Evolutionary conservation across 2,797 vertebrate genomes (phyloP).

Genomic region (Poeciliopsis gracilis): DNA sequence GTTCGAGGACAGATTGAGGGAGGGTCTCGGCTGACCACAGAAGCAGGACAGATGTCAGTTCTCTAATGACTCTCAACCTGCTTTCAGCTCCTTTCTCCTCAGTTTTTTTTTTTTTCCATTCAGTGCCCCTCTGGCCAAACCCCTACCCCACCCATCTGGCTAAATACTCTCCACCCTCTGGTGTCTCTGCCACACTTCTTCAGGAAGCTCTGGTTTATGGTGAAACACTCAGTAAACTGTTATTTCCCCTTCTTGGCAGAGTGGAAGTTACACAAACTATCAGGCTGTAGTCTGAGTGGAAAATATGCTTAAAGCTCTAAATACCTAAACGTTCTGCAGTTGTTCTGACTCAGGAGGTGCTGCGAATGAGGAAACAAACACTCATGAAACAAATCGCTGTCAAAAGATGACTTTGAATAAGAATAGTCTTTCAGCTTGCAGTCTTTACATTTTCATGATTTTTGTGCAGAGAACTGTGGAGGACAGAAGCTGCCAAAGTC

Average conservation of each 20-base stretch:
- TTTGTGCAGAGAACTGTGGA: not conserved
- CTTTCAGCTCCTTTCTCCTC: constrained; percentile 38
- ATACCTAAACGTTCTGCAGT: not conserved
- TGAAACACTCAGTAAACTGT: constrained; percentile 33
- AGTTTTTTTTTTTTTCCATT: constrained; percentile 3
- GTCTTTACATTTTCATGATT: not conserved
- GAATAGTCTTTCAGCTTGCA: not conserved
- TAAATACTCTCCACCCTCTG: constrained; percentile 27
- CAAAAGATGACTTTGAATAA: not conserved
- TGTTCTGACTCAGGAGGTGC: not conserved
- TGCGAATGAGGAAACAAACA: not conserved
- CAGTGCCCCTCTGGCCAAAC: not conserved
- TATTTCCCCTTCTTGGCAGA: constrained; percentile 25
- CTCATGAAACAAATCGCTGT: not conserved
- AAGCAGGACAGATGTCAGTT: constrained; percentile 49
- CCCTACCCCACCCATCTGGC: not conserved
- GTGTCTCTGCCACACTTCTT: constrained; percentile 33
- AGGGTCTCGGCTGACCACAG: constrained; percentile 13
- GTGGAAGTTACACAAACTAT: constrained; percentile 28
- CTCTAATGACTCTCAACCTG: constrained; percentile 46
- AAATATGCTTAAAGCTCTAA: not conserved
- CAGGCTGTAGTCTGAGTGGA: constrained; percentile 9
- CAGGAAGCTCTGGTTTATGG: constrained; percentile 45
- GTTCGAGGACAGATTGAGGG: constrained; percentile 17
- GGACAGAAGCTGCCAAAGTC: not conserved